phyloP scores from a whole-genome alignment of 2,888 invertebrate genomes.

The Cerceris ruficornis region DNA sequence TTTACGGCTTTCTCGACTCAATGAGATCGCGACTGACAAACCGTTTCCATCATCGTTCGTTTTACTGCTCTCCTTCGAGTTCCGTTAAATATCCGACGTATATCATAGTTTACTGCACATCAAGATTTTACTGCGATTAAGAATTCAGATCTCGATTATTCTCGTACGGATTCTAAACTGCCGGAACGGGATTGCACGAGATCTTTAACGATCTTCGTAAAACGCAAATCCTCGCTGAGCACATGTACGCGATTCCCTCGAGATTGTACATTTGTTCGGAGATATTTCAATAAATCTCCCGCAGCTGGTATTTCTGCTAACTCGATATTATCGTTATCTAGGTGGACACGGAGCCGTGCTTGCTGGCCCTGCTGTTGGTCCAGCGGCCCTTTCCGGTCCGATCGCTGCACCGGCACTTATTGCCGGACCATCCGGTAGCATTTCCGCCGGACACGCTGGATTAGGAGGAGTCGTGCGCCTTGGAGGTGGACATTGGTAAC shows the following conservation, averaged over 20 bases:
- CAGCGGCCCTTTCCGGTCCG: conserved; percentile 76
- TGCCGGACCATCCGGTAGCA: conserved; percentile 79
- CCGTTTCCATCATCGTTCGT: neutral
- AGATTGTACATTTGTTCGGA: too few relatives aligned
- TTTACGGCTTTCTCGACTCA: neutral
- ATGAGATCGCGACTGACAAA: conserved; percentile 11
- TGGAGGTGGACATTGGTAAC: conserved; percentile 70
- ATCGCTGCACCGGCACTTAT: conserved; percentile 76
- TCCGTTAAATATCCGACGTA: conserved; percentile 1
- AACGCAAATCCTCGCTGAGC: too few relatives aligned
- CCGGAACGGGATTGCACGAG: too few relatives aligned
- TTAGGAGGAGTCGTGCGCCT: conserved; percentile 71
- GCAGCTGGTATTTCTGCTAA: neutral
- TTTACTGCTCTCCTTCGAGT: neutral
- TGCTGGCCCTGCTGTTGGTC: conserved; percentile 75
- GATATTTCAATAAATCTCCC: too few relatives aligned
- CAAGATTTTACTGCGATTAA: neutral
- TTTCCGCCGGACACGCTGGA: conserved; percentile 71
- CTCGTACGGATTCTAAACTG: neutral
- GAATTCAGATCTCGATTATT: neutral
- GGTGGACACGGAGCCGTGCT: conserved; percentile 73
- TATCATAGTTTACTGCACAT: conserved; percentile 2
- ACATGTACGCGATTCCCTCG: too few relatives aligned
- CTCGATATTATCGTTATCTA: conserved; percentile 28
- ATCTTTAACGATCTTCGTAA: too few relatives aligned